phyloP scores from a whole-genome alignment of 2,113 vertebrate species.

The Suncus etruscus region DNA sequence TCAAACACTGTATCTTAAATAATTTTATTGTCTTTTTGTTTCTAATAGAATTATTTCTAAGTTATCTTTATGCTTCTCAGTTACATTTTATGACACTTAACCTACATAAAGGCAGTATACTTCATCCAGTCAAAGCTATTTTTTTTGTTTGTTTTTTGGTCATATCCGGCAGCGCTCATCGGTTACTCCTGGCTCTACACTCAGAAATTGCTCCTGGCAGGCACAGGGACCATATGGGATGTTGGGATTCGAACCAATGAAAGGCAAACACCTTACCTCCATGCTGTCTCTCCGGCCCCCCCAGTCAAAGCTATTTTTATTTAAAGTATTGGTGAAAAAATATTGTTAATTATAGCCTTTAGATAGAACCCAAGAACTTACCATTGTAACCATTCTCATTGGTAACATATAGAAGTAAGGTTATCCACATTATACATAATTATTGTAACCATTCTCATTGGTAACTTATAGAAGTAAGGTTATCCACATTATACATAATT shows the following conservation, averaged over 20 bases:
- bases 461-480: not conserved
- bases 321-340: constrained; percentile 51
- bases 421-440: constrained; percentile 20
- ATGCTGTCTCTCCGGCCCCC: too few relatives aligned
- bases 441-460: not conserved
- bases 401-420: not conserved
- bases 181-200: too few relatives aligned
- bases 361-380: constrained; percentile 13
- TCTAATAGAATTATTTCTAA: not conserved
- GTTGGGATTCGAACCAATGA: too few relatives aligned
- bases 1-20: not conserved
- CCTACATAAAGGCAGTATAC: not conserved
- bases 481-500: constrained; percentile 21
- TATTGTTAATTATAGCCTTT: constrained; percentile 26
- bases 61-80: not conserved
- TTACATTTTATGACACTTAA: not conserved
- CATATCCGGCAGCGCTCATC: too few relatives aligned
- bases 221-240: too few relatives aligned
- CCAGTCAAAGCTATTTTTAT: not conserved
- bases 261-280: too few relatives aligned
- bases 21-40: not conserved
- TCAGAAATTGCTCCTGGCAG: too few relatives aligned
- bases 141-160: too few relatives aligned
- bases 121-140: not conserved
- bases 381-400: not conserved